Percentiles rank a stretch among this genome's conserved stretches.
Conservation (phyloP, 2,113 vertebrate genomes). For the Prunella fulvescens region DNA sequence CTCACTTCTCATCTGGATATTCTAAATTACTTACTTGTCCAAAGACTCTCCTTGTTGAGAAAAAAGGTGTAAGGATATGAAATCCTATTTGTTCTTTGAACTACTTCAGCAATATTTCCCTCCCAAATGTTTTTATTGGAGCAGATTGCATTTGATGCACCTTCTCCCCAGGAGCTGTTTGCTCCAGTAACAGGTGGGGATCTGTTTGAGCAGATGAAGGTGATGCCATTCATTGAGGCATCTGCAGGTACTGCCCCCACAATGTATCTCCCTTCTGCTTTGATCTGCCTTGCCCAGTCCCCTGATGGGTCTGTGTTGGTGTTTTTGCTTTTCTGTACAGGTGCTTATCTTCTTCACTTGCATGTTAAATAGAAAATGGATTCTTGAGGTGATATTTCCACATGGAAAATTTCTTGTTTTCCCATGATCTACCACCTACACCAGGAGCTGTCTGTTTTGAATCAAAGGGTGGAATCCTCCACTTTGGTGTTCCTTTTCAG, state of each 20-base stretch:
- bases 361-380: conserved; percentile 21
- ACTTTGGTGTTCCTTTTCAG: neutral
- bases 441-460: conserved; percentile 1
- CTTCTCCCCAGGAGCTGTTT: neutral
- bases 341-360: conserved; percentile 40
- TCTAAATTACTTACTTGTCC: neutral
- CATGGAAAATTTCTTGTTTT: conserved; percentile 6
- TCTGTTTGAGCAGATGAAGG: neutral
- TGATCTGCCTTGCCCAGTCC: neutral
- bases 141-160: neutral
- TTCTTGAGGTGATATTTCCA: conserved; percentile 15
- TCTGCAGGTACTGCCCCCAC: neutral
- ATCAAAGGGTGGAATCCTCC: neutral
- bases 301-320: neutral
- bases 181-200: neutral
- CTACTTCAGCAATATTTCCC: neutral
- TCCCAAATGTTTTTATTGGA: neutral
- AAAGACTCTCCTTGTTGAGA: neutral
- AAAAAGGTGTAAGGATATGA: neutral
- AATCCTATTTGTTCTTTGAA: neutral
- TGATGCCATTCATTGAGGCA: neutral
- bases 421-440: neutral
- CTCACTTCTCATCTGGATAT: neutral
- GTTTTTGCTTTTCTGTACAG: conserved; percentile 12
- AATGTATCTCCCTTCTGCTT: neutral